phyloP scores from a whole-genome alignment of 2,113 vertebrate species.

The Bubalus kerabau region DNA sequence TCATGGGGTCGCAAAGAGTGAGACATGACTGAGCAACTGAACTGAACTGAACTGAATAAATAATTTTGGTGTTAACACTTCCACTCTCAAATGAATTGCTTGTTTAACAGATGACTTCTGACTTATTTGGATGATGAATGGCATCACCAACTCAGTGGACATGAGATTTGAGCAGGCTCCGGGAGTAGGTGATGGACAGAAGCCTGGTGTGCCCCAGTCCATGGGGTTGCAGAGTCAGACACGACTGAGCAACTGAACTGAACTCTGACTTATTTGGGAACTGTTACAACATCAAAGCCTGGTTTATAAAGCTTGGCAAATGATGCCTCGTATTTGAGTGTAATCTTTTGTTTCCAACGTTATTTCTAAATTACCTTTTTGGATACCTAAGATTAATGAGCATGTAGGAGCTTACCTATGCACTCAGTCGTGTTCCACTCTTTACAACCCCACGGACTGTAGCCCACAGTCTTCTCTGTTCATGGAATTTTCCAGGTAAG shows the following conservation, averaged over 20 bases:
- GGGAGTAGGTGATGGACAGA: neutral
- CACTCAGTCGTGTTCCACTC: neutral
- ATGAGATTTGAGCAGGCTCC: rapidly evolving
- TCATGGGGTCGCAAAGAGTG: too few species aligned
- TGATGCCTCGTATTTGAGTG: neutral
- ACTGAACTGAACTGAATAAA: too few species aligned
- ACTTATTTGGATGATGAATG: neutral
- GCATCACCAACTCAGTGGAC: neutral
- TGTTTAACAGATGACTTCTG: neutral
- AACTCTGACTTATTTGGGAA: neutral
- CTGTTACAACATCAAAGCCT: neutral
- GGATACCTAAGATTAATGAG: neutral
- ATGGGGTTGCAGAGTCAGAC: neutral
- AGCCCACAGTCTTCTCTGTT: neutral
- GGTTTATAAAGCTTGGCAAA: neutral
- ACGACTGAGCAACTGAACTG: neutral
- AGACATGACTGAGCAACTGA: too few species aligned
- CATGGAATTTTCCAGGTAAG: neutral
- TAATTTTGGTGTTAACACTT: neutral
- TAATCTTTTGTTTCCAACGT: neutral
- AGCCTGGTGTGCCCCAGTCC: neutral
- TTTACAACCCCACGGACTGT: neutral
- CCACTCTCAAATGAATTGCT: neutral
- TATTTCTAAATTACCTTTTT: neutral
- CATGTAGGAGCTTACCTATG: neutral